Percentiles rank a stretch among this genome's conserved stretches.
phyloP scores from a whole-genome alignment of 2,888 invertebrate genomes.

The Diadromus collaris region DNA sequence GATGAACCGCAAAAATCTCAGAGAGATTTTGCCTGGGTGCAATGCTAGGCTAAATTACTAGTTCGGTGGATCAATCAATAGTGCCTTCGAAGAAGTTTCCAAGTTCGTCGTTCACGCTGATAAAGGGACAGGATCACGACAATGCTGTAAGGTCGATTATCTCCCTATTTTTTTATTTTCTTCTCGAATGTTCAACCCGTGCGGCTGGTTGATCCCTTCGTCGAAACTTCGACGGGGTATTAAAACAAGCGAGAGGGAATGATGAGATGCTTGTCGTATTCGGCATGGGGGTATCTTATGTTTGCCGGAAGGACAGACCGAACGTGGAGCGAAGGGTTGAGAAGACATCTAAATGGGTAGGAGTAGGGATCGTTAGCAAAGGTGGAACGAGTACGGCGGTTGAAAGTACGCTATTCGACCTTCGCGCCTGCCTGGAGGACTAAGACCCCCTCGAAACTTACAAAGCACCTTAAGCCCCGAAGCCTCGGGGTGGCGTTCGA shows the following conservation, averaged over 20 bases:
- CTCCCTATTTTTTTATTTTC: neutral
- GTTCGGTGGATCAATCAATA: neutral
- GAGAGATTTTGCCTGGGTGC: neutral
- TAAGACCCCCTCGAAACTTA: conserved; percentile 64
- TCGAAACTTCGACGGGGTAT: conserved; percentile 5
- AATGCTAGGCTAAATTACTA: neutral
- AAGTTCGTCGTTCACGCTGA: neutral
- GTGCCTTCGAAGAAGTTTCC: neutral
- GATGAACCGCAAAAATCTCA: neutral
- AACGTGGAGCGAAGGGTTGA: conserved; percentile 43
- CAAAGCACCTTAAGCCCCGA: conserved; percentile 66
- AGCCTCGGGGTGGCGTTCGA: conserved; percentile 59
- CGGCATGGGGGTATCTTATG: conserved; percentile 34
- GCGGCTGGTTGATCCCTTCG: conserved; percentile 10
- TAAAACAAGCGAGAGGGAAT: conserved; percentile 19
- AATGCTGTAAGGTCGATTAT: neutral
- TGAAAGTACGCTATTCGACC: conserved; percentile 52
- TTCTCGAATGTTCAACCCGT: neutral
- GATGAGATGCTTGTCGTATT: conserved; percentile 32
- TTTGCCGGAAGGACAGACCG: conserved; percentile 38
- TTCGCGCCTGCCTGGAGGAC: conserved; percentile 48
- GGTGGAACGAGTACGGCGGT: conserved; percentile 31
- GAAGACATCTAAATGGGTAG: conserved; percentile 13
- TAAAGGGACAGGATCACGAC: neutral
- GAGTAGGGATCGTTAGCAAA: conserved; percentile 2